Conservation (phyloP, 2,797 vertebrate species). For the Scolopax bukidnonensis region DNA sequence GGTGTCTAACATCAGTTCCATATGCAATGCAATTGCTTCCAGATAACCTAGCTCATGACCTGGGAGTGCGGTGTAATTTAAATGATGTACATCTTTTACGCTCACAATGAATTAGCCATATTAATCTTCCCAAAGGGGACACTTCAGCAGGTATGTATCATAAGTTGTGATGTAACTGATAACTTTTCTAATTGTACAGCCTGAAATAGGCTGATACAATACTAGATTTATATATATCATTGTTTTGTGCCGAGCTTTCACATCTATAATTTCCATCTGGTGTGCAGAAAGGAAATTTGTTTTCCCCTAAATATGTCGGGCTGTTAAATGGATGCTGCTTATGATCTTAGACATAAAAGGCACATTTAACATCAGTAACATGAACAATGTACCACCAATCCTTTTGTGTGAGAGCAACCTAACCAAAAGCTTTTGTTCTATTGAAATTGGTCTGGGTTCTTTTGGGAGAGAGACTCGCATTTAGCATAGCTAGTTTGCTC, state of each 20-base stretch:
- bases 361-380: neutral
- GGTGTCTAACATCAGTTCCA: neutral
- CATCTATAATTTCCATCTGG: constrained; percentile 47
- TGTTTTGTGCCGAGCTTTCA: constrained; percentile 30
- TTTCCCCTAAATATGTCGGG: constrained; percentile 38
- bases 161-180: constrained; percentile 2
- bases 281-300: constrained; percentile 61
- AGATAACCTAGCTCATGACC: neutral
- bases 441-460: neutral
- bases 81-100: neutral
- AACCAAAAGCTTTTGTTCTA: constrained; percentile 10
- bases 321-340: constrained; percentile 29
- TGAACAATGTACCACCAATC: neutral
- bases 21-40: neutral
- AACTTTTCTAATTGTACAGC: constrained; percentile 38
- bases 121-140: constrained; percentile 6
- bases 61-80: neutral
- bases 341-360: constrained; percentile 32
- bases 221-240: constrained; percentile 7
- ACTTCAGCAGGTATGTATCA: neutral
- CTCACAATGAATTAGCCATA: neutral
- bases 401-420: neutral
- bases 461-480: neutral
- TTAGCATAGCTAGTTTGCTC: neutral
- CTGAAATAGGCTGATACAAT: constrained; percentile 39